Base-by-base conservation (phyloP, 2,797 vertebrate genomes). In the Poeciliopsis infans region DNA sequence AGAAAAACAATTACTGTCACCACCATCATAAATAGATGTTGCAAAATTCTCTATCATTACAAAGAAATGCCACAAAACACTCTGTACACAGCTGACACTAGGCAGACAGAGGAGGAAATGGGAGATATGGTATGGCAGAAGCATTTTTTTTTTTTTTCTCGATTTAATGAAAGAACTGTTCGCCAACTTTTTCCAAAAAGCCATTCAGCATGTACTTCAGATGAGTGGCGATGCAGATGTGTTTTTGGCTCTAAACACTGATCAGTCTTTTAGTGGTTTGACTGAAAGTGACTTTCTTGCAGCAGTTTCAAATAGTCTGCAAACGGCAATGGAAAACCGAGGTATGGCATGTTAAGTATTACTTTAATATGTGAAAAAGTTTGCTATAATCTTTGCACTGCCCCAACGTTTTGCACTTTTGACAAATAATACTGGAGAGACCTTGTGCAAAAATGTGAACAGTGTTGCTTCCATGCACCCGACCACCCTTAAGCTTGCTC, bases 1-100 rank as follows among this genome's bases (percentile, higher is more conserved):
- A 83, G 92, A 55, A 72, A 94, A 94, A 86, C 85, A 85, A 92
- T 95, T 94, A 88, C 87, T 90, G 66, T 82, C 90, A 83, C 88
- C 68, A 70, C 90, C 92, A 90, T 91, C 90, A 90, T 90, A 90
- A 92, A 93, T 92, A 92, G 89, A 85, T 79, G 87, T 91, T 82
- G 83, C 78, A 88, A 88, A 86, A 90, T 89, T 86, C 85, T 86
- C 85, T 86, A 87, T 92, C 85, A 89, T 88, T 91, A 84, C 77
- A 90, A 89, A 87, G 81, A 82, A 81, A 86, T 86, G 84, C 83
- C 85, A 81, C 89, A 90, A 85, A 92, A 87, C 77, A 83, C 47
- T 78, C 61, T 25, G 78, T 51, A 80, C 74, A 85, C n/a, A 57
- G 78, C 51, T 10, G 25, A 77, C 74, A 57, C 74, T 78, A 75